These are phyloP conservation scores for Liopterus haemorrhoidalis DNA, from an alignment of 2,888 invertebrate species.

Conservation along the genomic window DNA sequence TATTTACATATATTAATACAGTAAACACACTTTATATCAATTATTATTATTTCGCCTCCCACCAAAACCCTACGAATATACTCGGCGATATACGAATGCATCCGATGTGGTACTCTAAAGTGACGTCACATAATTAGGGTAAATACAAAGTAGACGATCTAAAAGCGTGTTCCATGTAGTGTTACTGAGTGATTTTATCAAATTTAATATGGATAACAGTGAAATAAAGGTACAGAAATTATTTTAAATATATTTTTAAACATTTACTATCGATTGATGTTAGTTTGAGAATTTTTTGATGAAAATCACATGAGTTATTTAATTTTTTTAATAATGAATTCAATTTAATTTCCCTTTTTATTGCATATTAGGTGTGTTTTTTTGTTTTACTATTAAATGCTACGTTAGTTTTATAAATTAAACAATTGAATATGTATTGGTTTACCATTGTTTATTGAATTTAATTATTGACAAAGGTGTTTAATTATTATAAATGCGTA, in stretches of 20 bases:
- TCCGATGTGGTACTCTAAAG: constrained; percentile 48
- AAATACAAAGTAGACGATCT: constrained; percentile 63
- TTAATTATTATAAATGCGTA: too few species aligned
- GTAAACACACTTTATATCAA: too few species aligned
- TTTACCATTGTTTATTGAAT: too few species aligned
- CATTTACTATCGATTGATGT: constrained; percentile 29
- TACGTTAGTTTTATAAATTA: too few species aligned
- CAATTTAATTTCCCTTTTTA: too few species aligned
- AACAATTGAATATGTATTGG: too few species aligned
- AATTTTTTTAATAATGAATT: constrained; percentile 38
- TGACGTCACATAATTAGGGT: constrained; percentile 66
- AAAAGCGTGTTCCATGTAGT: constrained; percentile 54
- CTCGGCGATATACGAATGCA: constrained; percentile 41
- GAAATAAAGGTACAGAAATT: constrained; percentile 45
- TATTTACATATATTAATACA: too few species aligned
- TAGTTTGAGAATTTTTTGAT: constrained; percentile 32
- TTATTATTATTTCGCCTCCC: constrained; percentile 14
- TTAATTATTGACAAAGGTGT: too few species aligned
- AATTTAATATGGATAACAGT: constrained; percentile 46
- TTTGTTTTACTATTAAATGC: too few species aligned
- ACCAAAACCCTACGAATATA: constrained; percentile 38
- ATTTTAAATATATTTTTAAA: constrained; percentile 29
- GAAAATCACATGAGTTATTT: constrained; percentile 29
- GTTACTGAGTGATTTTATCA: constrained; percentile 37
- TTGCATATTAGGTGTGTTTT: too few species aligned